These are phyloP conservation scores for Puffinus mauretanicus DNA, from an alignment of 2,113 vertebrate genomes.

Conservation along the genomic window DNA sequence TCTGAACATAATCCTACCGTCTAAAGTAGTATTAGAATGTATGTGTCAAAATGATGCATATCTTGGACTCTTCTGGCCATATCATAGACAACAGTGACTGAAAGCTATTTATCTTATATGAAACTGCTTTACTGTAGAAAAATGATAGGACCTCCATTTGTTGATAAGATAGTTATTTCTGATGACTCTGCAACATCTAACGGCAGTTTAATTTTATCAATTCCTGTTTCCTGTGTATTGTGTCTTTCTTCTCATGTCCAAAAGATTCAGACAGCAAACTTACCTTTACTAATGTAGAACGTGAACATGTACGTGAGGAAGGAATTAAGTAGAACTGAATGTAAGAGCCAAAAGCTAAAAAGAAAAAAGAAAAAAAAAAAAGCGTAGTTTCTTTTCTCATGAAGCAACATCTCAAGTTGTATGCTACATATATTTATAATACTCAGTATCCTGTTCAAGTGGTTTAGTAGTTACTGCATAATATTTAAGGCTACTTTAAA, in stretches of 20 bases:
- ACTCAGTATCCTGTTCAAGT: neutral
- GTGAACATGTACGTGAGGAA: neutral
- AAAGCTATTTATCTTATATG: conserved; percentile 72
- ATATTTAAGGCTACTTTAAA: neutral
- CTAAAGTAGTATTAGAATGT: conserved; percentile 67
- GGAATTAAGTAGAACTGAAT: neutral
- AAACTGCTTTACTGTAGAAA: conserved; percentile 71
- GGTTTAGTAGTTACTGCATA: neutral
- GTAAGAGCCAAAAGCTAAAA: neutral
- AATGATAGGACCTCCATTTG: conserved; percentile 68
- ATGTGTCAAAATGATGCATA: conserved; percentile 73
- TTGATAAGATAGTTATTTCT: conserved; percentile 70
- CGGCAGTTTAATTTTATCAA: conserved; percentile 63
- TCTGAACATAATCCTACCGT: conserved; percentile 48
- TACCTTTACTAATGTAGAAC: conserved; percentile 36
- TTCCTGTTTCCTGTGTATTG: conserved; percentile 16
- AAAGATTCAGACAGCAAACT: conserved; percentile 58
- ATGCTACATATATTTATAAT: neutral
- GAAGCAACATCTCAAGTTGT: neutral
- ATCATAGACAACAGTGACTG: conserved; percentile 66
- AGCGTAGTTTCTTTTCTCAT: neutral
- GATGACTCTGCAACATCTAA: conserved; percentile 60
- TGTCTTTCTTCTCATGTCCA: conserved; percentile 48
- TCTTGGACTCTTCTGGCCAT: conserved; percentile 30
- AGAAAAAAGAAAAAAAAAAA: conserved; percentile 2